These are phyloP conservation scores for Listronotus bonariensis DNA, from an alignment of 1,140 invertebrate genomes.

Conservation along the genomic window DNA sequence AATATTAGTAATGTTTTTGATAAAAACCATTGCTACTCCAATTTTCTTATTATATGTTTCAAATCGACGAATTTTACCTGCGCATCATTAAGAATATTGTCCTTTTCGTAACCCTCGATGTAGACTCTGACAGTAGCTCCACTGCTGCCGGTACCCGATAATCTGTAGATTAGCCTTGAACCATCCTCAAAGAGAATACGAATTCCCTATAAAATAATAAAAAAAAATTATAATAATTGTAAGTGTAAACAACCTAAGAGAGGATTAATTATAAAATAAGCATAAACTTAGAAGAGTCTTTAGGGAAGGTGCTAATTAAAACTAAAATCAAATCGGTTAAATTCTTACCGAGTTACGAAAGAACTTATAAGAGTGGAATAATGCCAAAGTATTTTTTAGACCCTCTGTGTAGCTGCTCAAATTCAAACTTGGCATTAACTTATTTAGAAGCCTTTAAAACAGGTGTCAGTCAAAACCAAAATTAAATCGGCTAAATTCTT, in stretches of 20 bases:
- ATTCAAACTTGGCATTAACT: too few relatives aligned
- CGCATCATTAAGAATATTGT: slow-evolving; percentile 74
- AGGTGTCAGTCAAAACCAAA: too few relatives aligned
- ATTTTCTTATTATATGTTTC: not conserved
- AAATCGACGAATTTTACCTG: slow-evolving; percentile 57
- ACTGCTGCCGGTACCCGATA: slow-evolving; percentile 96
- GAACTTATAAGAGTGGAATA: too few relatives aligned
- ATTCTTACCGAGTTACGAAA: too few relatives aligned
- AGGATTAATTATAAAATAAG: too few relatives aligned
- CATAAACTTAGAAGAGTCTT: too few relatives aligned
- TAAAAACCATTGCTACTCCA: not conserved
- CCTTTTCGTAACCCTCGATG: slow-evolving; percentile 85
- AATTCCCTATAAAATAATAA: slow-evolving; percentile 73
- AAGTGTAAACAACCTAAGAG: not conserved
- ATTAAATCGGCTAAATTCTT: too few relatives aligned
- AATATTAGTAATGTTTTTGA: slow-evolving; percentile 16
- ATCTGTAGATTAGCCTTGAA: slow-evolving; percentile 87
- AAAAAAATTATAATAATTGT: slow-evolving; percentile 6
- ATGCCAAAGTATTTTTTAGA: too few relatives aligned
- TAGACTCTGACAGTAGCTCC: slow-evolving; percentile 96
- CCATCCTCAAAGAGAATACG: slow-evolving; percentile 93
- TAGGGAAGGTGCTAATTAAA: too few relatives aligned
- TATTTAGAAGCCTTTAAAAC: too few relatives aligned
- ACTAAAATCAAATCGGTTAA: too few relatives aligned
- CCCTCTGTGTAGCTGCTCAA: too few relatives aligned